Base-by-base conservation (phyloP, 2,797 vertebrate species). In the Rhinella marina region DNA sequence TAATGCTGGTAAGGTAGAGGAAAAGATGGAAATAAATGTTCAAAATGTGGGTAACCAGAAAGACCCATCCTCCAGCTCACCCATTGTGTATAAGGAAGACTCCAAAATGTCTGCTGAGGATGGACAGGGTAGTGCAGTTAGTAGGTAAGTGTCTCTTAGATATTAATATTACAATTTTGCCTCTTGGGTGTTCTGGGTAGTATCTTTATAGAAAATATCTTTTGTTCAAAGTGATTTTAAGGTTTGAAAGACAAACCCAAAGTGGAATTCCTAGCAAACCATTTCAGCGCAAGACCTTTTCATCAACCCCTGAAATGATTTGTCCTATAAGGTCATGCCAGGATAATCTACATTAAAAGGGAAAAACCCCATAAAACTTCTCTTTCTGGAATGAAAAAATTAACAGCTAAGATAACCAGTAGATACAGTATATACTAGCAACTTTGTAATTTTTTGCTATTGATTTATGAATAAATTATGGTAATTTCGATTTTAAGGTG, bases 111-210 rank as follows among this genome's bases (percentile, higher is more conserved):
- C 94, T 73, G 95, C 94, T 88, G 96, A 97, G 79, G 96, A 98
- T 88, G 95, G 94, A 88, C 95, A 94, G 85, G 96, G 96, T 86
- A 95, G 96, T 94, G 94, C 96, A 90, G 97, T 98, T 94, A 97
- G 94, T 95, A 97, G 97, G 97, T 99, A 91, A 29, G 92, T 70
- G 50, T 82, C 90, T 81, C 21, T 64, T 66, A 17, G 23, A 23
- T 0, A 32, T 81, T 41, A 21, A 13, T 25, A 32, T 81, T 41
- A 61, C 29, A 13, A 14, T 81, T 50, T 81, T 50, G 56, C 54
- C 75, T 59, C 68, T 10, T 68, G 9, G 57, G 61, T 21, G 59
- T 84, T 83, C 70, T 66, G 81, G n/a, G 8, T n/a, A 57, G 27
- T 29, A 16, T 76, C 54, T 13, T 66, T 66, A 76, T n/a, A 29